Conservation (phyloP, 2,797 vertebrate genomes). For the Limnodromus scolopaceus region DNA sequence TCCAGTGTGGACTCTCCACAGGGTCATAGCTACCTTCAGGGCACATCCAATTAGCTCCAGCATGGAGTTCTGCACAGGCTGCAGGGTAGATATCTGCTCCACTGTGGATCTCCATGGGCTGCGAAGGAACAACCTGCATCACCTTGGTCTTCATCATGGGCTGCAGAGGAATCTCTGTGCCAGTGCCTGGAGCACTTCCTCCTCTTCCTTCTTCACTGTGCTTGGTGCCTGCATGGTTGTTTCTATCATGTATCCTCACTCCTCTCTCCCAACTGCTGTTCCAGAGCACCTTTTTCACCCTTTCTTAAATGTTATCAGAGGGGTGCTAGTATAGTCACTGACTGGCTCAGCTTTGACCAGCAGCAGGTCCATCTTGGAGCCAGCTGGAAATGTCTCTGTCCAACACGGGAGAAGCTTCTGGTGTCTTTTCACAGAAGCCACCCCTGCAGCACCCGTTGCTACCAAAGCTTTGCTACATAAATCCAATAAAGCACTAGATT, state of each 20-base stretch:
- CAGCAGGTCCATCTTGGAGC: fast-evolving
- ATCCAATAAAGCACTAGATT: neutral
- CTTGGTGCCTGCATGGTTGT: neutral
- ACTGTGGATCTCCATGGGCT: neutral
- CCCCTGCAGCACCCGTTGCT: neutral
- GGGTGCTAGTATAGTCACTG: fast-evolving
- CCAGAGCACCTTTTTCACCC: neutral
- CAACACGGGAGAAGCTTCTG: fast-evolving
- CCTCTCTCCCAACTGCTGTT: neutral
- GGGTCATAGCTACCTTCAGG: neutral
- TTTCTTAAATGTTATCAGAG: neutral
- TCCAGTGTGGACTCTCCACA: neutral
- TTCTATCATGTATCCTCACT: neutral
- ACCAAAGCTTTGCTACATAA: neutral
- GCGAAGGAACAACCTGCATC: neutral
- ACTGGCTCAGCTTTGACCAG: neutral
- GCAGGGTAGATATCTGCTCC: neutral
- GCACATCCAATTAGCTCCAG: neutral
- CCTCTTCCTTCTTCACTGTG: neutral
- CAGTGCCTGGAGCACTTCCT: neutral
- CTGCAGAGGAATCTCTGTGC: neutral
- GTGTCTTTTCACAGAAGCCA: neutral
- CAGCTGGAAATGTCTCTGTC: neutral
- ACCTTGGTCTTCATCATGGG: neutral
- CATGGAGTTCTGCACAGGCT: neutral